These are phyloP conservation scores for Podabrus alpinus DNA, from an alignment of 2,888 invertebrate species.

Conservation along the genomic window DNA sequence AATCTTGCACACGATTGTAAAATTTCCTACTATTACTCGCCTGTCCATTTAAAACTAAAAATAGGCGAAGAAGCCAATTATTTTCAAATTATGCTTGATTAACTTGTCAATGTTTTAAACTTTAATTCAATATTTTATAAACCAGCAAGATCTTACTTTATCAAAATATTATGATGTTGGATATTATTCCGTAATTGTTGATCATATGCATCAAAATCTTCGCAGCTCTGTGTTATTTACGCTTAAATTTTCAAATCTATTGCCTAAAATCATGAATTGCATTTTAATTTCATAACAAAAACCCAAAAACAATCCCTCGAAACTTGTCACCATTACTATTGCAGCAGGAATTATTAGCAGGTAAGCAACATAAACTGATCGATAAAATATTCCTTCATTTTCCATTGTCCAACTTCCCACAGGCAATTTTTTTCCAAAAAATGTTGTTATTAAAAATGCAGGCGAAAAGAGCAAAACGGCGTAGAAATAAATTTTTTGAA, in stretches of 20 bases:
- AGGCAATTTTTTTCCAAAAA: not conserved
- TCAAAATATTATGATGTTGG: not conserved
- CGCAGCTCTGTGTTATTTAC: not conserved
- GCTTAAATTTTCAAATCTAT: not conserved
- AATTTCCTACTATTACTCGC: too few species aligned
- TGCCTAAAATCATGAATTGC: not conserved
- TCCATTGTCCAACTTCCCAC: not conserved
- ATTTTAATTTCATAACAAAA: slow-evolving; percentile 1
- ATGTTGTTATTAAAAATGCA: not conserved
- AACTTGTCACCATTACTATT: not conserved
- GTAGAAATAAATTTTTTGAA: not conserved
- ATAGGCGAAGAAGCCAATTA: too few species aligned
- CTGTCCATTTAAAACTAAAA: too few species aligned
- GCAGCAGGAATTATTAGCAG: not conserved
- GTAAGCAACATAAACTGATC: not conserved
- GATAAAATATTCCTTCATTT: not conserved
- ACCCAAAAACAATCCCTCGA: not conserved
- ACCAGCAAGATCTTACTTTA: not conserved
- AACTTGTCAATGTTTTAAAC: not conserved
- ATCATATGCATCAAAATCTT: not conserved
- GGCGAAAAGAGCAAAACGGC: not conserved
- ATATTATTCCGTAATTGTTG: not conserved
- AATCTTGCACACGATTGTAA: too few species aligned
- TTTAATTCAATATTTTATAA: not conserved
- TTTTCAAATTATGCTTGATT: too few species aligned